Evolutionary conservation across 2,888 invertebrate genomes (phyloP).

Genomic region (Latheticus oryzae): DNA sequence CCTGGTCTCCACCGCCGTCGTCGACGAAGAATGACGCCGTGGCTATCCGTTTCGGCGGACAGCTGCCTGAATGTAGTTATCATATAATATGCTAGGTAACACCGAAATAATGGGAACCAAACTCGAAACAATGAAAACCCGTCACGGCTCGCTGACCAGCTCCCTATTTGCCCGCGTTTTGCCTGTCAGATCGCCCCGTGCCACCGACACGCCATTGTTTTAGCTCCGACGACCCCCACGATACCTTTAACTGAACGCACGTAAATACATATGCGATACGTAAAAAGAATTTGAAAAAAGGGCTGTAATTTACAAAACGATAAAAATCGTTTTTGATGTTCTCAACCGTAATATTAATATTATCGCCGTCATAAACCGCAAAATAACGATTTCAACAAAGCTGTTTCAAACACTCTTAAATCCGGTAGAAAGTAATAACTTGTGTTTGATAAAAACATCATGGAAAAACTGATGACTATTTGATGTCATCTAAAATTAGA

Average conservation of each 20-base stretch:
- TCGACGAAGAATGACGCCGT: conserved; percentile 37
- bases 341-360: no score
- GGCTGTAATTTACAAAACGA: no score
- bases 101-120: conserved; percentile 53
- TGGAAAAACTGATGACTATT: conserved; percentile 28
- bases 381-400: no score
- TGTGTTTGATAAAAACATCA: conserved; percentile 3
- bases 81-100: conserved; percentile 55
- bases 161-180: conserved; percentile 49
- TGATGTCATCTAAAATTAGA: conserved; percentile 36
- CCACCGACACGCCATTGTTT: conserved; percentile 48
- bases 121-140: conserved; percentile 54
- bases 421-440: no score
- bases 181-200: conserved; percentile 46
- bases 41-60: conserved; percentile 47
- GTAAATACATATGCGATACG: no score
- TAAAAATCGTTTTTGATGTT: no score
- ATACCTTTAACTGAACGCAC: conserved; percentile 24
- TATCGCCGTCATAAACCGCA: no score
- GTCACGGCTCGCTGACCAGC: conserved; percentile 54
- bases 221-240: conserved; percentile 40
- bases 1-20: conserved; percentile 25
- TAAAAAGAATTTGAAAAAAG: no score
- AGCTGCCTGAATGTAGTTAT: conserved; percentile 53
- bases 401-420: no score